A percentile compares a stretch with the other conserved stretches of the same genome.
Conservation (phyloP, 2,888 invertebrate genomes). For the Watsonalla cultraria region DNA sequence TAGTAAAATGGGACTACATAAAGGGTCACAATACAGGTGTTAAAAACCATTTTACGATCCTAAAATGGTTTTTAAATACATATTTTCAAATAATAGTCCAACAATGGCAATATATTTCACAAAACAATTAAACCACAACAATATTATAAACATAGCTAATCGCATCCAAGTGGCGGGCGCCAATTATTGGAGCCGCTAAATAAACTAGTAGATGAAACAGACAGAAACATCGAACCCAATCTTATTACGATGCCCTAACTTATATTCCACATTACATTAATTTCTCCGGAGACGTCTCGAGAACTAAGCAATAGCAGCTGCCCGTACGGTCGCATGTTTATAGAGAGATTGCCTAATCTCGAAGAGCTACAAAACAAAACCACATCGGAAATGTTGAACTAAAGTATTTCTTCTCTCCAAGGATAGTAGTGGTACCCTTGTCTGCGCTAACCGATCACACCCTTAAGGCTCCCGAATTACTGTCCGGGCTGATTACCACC, state of each 20-base stretch:
- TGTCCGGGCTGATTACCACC: slow-evolving; percentile 73
- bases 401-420: slow-evolving; percentile 76
- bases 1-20: no score
- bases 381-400: slow-evolving; percentile 75
- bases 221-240: slow-evolving; percentile 63
- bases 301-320: slow-evolving; percentile 70
- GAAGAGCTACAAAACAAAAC: slow-evolving; percentile 77
- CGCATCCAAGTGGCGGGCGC: slow-evolving; percentile 24
- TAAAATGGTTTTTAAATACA: no score
- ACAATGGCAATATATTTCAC: no score
- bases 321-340: slow-evolving; percentile 68
- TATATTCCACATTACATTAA: slow-evolving; percentile 71
- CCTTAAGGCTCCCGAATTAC: slow-evolving; percentile 76
- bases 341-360: slow-evolving; percentile 75
- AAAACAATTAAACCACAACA: not conserved
- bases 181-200: slow-evolving; percentile 42
- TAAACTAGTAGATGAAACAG: slow-evolving; percentile 53
- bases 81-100: no score
- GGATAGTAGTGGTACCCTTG: slow-evolving; percentile 73
- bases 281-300: slow-evolving; percentile 72
- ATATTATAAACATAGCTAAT: slow-evolving; percentile 11
- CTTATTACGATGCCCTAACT: slow-evolving; percentile 60
- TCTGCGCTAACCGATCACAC: slow-evolving; percentile 76
- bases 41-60: no score
- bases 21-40: no score